A percentile compares a stretch with the other conserved stretches of the same genome.
These are phyloP conservation scores for Vidua chalybeata DNA, from an alignment of 2,113 vertebrate species.

Conservation along the genomic window DNA sequence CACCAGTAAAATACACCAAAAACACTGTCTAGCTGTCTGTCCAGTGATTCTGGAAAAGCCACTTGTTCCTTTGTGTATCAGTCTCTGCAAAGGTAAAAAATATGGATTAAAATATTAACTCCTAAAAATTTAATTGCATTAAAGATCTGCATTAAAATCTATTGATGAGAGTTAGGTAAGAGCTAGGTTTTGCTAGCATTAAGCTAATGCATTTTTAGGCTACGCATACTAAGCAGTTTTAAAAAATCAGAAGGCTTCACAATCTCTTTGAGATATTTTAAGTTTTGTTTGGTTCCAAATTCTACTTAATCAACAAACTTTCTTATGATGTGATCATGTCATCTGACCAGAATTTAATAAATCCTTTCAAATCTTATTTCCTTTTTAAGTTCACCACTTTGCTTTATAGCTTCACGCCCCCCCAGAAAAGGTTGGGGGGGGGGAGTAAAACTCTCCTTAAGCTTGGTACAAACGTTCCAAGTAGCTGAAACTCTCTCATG, in stretches of 20 bases:
- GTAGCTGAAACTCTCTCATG: not conserved
- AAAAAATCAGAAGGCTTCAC: not conserved
- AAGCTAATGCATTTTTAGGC: not conserved
- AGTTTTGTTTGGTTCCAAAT: not conserved
- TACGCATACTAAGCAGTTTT: not conserved
- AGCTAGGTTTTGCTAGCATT: not conserved
- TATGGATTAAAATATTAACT: not conserved
- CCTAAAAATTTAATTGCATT: not conserved
- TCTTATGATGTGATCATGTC: not conserved
- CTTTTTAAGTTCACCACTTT: not conserved
- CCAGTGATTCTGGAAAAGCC: not conserved
- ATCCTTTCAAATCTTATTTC: not conserved
- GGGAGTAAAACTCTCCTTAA: not conserved
- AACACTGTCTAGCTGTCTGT: not conserved
- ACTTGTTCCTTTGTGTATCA: not conserved
- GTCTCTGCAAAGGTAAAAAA: not conserved
- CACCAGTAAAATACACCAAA: not conserved
- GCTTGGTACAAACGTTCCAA: not conserved
- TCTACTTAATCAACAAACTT: not conserved
- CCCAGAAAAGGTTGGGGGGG: not conserved
- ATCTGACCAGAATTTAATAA: not conserved
- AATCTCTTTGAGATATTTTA: not conserved
- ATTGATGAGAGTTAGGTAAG: not conserved
- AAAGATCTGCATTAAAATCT: not conserved
- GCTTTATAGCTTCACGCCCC: not conserved